These are phyloP conservation scores for Chrysotoxum bicinctum DNA, from an alignment of 2,888 invertebrate species.

Conservation along the genomic window DNA sequence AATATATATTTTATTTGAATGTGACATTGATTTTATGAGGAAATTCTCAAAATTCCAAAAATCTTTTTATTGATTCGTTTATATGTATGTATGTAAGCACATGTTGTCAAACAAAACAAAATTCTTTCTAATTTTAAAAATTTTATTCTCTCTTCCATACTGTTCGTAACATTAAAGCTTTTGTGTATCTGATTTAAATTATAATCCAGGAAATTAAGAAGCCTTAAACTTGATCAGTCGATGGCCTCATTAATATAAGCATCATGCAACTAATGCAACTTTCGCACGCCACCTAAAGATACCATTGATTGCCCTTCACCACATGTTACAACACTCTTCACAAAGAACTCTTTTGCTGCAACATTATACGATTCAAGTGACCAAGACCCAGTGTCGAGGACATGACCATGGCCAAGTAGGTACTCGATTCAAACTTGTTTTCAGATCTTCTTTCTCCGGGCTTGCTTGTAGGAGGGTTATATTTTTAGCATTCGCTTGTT, in stretches of 20 bases:
- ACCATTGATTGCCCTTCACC: conserved; percentile 40
- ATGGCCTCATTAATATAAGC: background rate
- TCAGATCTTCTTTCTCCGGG: conserved; percentile 15
- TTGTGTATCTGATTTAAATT: background rate
- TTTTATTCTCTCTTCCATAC: background rate
- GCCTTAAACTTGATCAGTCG: background rate
- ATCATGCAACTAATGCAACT: background rate
- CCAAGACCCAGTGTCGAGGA: conserved; percentile 61
- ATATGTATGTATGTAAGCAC: no score
- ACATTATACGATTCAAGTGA: conserved; percentile 22
- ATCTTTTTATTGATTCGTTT: background rate
- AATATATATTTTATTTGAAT: no score
- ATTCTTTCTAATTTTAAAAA: background rate
- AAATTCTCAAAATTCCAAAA: background rate
- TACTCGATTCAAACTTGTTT: conserved; percentile 48
- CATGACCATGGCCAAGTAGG: conserved; percentile 53
- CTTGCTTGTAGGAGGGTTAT: conserved; percentile 23
- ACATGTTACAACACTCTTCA: conserved; percentile 6
- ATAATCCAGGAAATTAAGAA: conserved; percentile 8
- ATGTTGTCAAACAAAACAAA: background rate
- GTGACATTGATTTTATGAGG: no score
- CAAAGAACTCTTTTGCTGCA: conserved; percentile 12
- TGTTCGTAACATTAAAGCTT: background rate
- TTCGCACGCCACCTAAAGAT: background rate
- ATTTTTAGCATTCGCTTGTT: conserved; percentile 40